A percentile compares a stretch with the other conserved stretches of the same genome.
Evolutionary conservation across 2,888 invertebrate genomes (phyloP).

Genomic region (Xanthia togata): DNA sequence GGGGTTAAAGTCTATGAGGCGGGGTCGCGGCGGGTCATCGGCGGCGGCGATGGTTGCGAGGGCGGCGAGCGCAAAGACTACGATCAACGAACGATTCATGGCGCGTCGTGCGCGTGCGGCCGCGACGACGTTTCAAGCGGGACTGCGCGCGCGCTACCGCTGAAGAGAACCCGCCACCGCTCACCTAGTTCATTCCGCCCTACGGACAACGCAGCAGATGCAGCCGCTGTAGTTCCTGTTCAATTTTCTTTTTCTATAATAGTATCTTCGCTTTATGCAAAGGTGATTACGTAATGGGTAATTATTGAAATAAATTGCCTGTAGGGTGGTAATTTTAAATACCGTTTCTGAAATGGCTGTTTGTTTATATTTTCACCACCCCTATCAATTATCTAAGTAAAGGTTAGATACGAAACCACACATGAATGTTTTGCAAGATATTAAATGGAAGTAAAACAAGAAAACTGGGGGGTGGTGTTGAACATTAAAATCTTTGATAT

Average conservation of each 20-base stretch:
- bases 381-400: neutral
- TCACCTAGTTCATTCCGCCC: constrained; percentile 81
- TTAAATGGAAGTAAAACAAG: neutral
- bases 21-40: constrained; percentile 83
- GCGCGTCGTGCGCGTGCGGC: constrained; percentile 87
- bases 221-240: constrained; percentile 72
- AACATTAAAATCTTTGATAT: constrained; percentile 19
- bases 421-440: neutral
- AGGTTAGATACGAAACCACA: neutral
- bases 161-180: constrained; percentile 77
- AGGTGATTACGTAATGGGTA: constrained; percentile 51
- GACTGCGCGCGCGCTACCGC: constrained; percentile 84
- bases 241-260: constrained; percentile 63
- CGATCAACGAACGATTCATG: constrained; percentile 83
- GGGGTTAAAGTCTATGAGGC: constrained; percentile 87
- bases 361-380: constrained; percentile 15
- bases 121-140: constrained; percentile 87
- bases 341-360: constrained; percentile 12
- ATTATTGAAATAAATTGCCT: constrained; percentile 36
- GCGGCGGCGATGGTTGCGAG: constrained; percentile 74
- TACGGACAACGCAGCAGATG: constrained; percentile 77
- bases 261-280: constrained; percentile 49
- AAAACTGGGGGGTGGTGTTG: neutral
- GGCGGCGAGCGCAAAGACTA: constrained; percentile 85
- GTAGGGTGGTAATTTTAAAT: constrained; percentile 33